Evolutionary conservation across 1,140 invertebrate species (phyloP), one percentile per base, ranked within the genome.

Genomic region (Popillia japonica): DNA sequence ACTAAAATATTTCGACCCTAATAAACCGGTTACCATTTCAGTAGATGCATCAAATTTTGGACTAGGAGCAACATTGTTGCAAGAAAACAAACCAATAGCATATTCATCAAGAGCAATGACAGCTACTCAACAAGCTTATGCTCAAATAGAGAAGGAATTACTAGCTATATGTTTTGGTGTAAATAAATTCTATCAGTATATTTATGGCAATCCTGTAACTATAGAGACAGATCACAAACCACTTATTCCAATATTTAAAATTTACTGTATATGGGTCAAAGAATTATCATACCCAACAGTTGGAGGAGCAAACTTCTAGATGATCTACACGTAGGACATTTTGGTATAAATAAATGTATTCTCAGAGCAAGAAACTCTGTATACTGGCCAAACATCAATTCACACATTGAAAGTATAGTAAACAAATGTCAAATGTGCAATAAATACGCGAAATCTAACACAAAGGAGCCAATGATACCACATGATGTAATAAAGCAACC

Each of bases 101-200:
- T 87, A 84, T 81, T 83, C 86, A 11, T 87, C 86, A 7, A 81
- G 84, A 79, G 80, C 83, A 17, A 80, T 89, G 11, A 87, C 80
- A 11, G 75, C 81, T 80, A 14, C 81, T n/a, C n/a, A 87, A 88
- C 78, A 86, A 87, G 79, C 81, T 81, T 79, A 81, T 82, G 48
- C 79, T 34, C 79, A 81, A 42, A 78, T 82, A 27, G 78, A 81
- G 78, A 83, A 83, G 40, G 78, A 82, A 73, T 41, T 82, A 10
- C 77, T 85, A 7, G 81, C 80, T 27, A 80, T 86, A 20, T 78
- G 72, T 22, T 86, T 83, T 77, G 82, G 81, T n/a, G 22, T 72
- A 20, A 34, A 40, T 10, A 74, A 76, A 41, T 82, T 83, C 79
- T 77, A 80, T 78, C 78, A 85, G 41, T 86, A 81, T 81, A 75